Evolutionary conservation across 2,888 invertebrate species (phyloP).

Genomic region (Hypomecis atomaria): DNA sequence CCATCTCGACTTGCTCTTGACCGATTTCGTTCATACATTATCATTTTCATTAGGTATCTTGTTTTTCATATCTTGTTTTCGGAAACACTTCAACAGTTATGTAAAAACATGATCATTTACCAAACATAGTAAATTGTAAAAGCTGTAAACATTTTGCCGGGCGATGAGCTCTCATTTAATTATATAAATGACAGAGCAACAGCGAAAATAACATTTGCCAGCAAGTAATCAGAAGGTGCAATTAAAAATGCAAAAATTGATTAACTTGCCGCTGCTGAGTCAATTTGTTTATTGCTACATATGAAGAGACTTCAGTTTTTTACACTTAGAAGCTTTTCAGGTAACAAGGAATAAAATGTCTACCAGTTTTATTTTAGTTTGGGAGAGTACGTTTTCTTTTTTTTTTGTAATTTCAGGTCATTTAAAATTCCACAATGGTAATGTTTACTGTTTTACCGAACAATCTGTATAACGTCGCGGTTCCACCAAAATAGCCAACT

Average conservation of each 20-base stretch:
- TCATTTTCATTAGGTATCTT: too few species aligned
- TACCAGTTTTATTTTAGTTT: too few species aligned
- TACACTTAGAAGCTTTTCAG: background rate
- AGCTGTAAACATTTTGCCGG: slow-evolving; percentile 77
- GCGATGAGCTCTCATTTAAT: slow-evolving; percentile 70
- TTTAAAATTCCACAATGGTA: too few species aligned
- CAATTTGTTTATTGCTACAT: slow-evolving; percentile 67
- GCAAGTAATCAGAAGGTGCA: slow-evolving; percentile 80
- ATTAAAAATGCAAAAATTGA: slow-evolving; percentile 85
- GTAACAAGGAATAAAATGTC: background rate
- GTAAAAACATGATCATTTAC: slow-evolving; percentile 79
- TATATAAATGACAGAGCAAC: slow-evolving; percentile 74
- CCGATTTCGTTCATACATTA: too few species aligned
- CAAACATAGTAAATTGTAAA: slow-evolving; percentile 82
- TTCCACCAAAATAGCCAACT: too few species aligned
- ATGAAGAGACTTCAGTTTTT: slow-evolving; percentile 51
- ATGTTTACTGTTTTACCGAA: too few species aligned
- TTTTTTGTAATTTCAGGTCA: too few species aligned
- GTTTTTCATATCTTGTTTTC: too few species aligned
- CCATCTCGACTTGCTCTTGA: too few species aligned
- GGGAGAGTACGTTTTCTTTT: too few species aligned
- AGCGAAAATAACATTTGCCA: slow-evolving; percentile 75
- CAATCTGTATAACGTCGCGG: too few species aligned
- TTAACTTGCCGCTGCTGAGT: slow-evolving; percentile 75
- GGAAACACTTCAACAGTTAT: too few species aligned